Evolutionary conservation across 2,888 invertebrate genomes (phyloP).

Genomic region (Drosophila pseudotakahashii): DNA sequence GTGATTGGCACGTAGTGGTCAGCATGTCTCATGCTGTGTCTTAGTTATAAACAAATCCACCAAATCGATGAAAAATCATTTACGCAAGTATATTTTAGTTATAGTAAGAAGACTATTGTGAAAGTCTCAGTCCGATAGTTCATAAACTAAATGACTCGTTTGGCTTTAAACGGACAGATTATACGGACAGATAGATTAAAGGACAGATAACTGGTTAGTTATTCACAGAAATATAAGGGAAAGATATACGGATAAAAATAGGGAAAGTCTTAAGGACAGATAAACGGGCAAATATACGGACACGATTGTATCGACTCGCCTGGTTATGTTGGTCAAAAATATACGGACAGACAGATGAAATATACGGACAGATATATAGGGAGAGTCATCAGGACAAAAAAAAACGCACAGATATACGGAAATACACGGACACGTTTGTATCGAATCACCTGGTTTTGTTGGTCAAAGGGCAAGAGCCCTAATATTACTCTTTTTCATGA

Average conservation of each 20-base stretch:
- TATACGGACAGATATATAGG: no score
- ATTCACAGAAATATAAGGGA: no score
- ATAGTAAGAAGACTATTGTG: slow-evolving; percentile 1
- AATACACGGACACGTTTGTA: not conserved
- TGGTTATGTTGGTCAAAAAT: no score
- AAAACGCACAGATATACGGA: not conserved
- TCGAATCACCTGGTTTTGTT: no score
- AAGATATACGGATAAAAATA: not conserved
- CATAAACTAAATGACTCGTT: not conserved
- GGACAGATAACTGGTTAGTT: no score
- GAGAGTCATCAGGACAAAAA: not conserved
- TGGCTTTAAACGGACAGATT: not conserved
- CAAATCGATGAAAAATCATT: slow-evolving; percentile 42
- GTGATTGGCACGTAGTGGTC: slow-evolving; percentile 31
- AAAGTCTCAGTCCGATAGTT: not conserved
- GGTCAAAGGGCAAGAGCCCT: not conserved
- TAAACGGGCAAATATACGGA: not conserved
- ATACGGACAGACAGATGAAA: not conserved
- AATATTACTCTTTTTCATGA: not conserved
- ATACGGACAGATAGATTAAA: no score
- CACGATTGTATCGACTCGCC: no score
- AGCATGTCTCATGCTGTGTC: slow-evolving; percentile 52
- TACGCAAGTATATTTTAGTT: not conserved
- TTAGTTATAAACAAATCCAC: slow-evolving; percentile 43
- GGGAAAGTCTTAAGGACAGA: no score